phyloP scores from a whole-genome alignment of 2,888 invertebrate genomes.

The Catocala nupta region DNA sequence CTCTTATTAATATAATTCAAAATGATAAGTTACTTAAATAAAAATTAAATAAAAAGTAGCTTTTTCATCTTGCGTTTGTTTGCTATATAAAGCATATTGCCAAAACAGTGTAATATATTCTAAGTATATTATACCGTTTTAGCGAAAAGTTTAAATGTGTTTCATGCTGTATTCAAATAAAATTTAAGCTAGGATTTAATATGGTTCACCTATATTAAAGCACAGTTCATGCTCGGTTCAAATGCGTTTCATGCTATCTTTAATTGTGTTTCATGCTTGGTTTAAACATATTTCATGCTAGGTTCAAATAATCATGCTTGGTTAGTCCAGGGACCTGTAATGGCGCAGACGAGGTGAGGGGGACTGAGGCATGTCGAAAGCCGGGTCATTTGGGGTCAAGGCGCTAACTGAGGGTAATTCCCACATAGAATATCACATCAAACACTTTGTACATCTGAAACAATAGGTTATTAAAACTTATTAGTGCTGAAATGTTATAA shows the following conservation, averaged over 20 bases:
- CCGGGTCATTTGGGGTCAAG: conserved; percentile 88
- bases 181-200: too few species aligned
- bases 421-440: conserved; percentile 85
- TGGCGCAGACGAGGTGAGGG: conserved; percentile 92
- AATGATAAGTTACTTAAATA: too few species aligned
- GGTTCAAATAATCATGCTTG: conserved; percentile 70
- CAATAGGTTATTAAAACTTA: conserved; percentile 64
- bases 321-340: conserved; percentile 89
- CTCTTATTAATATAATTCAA: too few species aligned
- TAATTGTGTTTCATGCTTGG: conserved; percentile 17
- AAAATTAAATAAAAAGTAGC: too few species aligned
- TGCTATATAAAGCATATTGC: too few species aligned
- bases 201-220: too few species aligned
- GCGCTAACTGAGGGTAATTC: conserved; percentile 79
- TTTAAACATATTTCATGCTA: conserved; percentile 31
- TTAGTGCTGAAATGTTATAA: conserved; percentile 38
- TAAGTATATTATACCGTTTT: too few species aligned
- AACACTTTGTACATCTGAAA: conserved; percentile 86
- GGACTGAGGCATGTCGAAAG: conserved; percentile 91
- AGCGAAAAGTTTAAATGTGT: too few species aligned
- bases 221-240: conserved; percentile 6
- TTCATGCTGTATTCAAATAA: too few species aligned
- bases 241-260: conserved; percentile 42
- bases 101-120: too few species aligned
- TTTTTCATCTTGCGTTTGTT: too few species aligned